These are phyloP conservation scores for Coryphaenoides rupestris DNA, from an alignment of 2,113 vertebrate genomes.

Conservation along the genomic window DNA sequence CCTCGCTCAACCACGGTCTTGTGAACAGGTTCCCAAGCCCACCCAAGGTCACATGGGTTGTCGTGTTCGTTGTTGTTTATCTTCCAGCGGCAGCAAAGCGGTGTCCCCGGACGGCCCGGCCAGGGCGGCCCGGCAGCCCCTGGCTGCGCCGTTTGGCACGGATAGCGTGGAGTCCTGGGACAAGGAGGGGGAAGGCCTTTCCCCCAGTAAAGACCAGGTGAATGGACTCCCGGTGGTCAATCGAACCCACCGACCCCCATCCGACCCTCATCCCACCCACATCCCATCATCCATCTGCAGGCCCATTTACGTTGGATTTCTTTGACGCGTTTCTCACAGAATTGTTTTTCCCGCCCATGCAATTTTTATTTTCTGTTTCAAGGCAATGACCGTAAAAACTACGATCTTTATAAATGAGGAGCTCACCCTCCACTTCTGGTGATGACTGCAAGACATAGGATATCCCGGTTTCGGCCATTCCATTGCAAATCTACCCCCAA, in stretches of 20 bases:
- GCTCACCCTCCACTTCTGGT: no score
- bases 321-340: neutral
- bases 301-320: neutral
- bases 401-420: no score
- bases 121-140: conserved; percentile 43
- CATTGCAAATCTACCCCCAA: no score
- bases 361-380: no score
- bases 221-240: conserved; percentile 35
- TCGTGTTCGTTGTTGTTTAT: conserved; percentile 67
- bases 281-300: neutral
- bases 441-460: no score
- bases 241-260: neutral
- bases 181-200: conserved; percentile 53
- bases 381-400: no score
- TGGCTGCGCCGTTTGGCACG: conserved; percentile 73
- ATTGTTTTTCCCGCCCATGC: conserved; percentile 27
- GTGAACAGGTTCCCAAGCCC: conserved; percentile 32
- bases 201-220: conserved; percentile 69
- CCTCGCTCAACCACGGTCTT: no score
- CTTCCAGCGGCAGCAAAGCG: conserved; percentile 66
- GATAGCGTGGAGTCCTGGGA: conserved; percentile 68
- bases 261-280: conserved; percentile 9
- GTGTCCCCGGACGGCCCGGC: conserved; percentile 52
- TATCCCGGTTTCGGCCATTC: no score
- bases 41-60: conserved; percentile 1